Evolutionary conservation across 2,888 invertebrate genomes (phyloP).

Genomic region (Hypomecis atomaria): DNA sequence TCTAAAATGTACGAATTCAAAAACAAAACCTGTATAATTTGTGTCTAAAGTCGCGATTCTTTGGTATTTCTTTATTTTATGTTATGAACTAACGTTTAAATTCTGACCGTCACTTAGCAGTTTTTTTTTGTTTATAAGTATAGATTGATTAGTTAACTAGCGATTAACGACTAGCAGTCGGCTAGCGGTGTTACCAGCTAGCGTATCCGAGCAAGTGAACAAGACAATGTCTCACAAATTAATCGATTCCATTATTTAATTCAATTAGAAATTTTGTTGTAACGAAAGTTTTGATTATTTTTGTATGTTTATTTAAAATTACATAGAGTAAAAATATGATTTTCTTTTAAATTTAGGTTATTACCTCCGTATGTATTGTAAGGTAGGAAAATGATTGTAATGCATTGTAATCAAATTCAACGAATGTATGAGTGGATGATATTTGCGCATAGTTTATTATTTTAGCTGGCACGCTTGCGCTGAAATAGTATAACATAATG

Average conservation of each 20-base stretch:
- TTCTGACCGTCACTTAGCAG: no score
- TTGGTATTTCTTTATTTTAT: no score
- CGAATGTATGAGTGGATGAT: conserved; percentile 49
- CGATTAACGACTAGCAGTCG: background rate
- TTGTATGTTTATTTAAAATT: conserved; percentile 82
- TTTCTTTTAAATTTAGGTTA: conserved; percentile 61
- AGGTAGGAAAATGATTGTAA: conserved; percentile 45
- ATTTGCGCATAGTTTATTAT: conserved; percentile 47
- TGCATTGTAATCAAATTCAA: conserved; percentile 61
- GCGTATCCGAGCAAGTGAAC: conserved; percentile 24
- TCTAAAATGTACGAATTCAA: no score
- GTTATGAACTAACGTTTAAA: no score
- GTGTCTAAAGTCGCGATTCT: no score
- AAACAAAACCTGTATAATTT: no score
- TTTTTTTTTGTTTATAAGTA: no score
- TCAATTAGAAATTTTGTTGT: conserved; percentile 72
- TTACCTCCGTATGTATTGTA: conserved; percentile 73
- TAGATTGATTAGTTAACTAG: background rate
- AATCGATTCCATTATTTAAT: conserved; percentile 80
- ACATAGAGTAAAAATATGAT: conserved; percentile 77
- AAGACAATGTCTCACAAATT: conserved; percentile 60
- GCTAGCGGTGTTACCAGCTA: conserved; percentile 1
- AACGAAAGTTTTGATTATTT: conserved; percentile 78
- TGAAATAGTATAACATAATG: conserved; percentile 39
- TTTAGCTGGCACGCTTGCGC: conserved; percentile 58